Base-by-base conservation (phyloP, 2,113 vertebrate genomes). In the Sardina pilchardus region DNA sequence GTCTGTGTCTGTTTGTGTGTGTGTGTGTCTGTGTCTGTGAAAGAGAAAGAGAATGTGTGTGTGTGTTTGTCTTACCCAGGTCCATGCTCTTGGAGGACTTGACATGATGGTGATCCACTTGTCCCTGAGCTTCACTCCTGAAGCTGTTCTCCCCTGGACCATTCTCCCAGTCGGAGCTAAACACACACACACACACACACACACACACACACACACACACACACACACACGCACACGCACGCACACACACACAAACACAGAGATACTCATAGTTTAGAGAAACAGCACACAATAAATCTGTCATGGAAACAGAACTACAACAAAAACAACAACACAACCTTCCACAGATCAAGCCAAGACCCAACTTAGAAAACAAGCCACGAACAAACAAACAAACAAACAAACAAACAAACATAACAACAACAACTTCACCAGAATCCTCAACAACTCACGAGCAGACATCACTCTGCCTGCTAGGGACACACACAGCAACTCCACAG, bases 41-140 rank as follows among this genome's bases (percentile, higher is more conserved):
- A n/a, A n/a, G 24, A n/a, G 9, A n/a, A 12, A 6, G n/a, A 1
- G 7, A 4, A 24, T 63, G 21, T 63, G 21, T 63, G 59, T n/a
- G 56, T 63, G n/a, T 92, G 82, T 89, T 89, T 88, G 88, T 90
- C 96, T 97, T 96, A 98, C 98, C 97, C 82, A 98, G 95, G 93
- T 99, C 98, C 97, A 99, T 98, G 96, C 98, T 99, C 93, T 98
- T 99, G 1, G 97, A 99, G 81, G 97, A 94, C 94, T 98, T 99
- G 67, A 98, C 93, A 88, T 97, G 97, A 92, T 97, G 96, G 92
- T 95, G 93, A 92, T 98, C 97, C 67, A 90, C 89, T 90, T 95
- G 95, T 89, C 91, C 84, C 39, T 85, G 89, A 63, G 36, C 36
- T 43, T 48, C 84, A 24, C 81, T 85, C 14, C n/a, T 85, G 80